Evolutionary conservation across 1,140 invertebrate species (phyloP).

Genomic region (Drosophila paulistorum): DNA sequence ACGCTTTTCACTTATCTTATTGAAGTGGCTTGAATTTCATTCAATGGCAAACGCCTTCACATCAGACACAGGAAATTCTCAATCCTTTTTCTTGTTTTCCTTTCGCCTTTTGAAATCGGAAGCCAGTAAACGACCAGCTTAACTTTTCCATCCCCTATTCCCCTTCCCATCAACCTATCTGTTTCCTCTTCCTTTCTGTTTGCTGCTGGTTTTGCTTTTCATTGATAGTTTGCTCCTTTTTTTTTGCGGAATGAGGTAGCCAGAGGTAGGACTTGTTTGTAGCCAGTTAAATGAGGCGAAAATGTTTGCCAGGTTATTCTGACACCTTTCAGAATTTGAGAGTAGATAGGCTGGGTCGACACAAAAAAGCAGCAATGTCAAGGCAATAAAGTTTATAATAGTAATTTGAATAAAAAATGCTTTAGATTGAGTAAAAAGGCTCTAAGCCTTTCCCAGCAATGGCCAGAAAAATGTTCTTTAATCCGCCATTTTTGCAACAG

Average conservation of each 20-base stretch:
- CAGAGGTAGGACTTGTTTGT: neutral
- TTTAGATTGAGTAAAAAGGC: neutral
- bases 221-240: conserved; percentile 7
- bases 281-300: conserved; percentile 11
- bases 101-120: conserved; percentile 16
- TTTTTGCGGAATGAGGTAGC: neutral
- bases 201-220: neutral
- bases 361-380: neutral
- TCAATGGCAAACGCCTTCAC: neutral
- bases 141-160: neutral
- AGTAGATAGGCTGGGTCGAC: neutral
- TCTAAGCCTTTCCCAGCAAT: too few species aligned
- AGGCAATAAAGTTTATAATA: neutral
- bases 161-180: neutral
- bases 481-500: too few species aligned
- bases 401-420: neutral
- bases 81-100: conserved; percentile 10
- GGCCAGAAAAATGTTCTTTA: too few species aligned
- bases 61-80: conserved; percentile 11
- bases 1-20: conserved; percentile 6
- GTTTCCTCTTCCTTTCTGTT: neutral
- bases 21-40: conserved; percentile 7
- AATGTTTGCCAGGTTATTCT: conserved; percentile 6
- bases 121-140: conserved; percentile 18
- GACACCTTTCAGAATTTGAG: neutral